phyloP scores from a whole-genome alignment of 1,140 invertebrate genomes.

The Anadara kagoshimensis region DNA sequence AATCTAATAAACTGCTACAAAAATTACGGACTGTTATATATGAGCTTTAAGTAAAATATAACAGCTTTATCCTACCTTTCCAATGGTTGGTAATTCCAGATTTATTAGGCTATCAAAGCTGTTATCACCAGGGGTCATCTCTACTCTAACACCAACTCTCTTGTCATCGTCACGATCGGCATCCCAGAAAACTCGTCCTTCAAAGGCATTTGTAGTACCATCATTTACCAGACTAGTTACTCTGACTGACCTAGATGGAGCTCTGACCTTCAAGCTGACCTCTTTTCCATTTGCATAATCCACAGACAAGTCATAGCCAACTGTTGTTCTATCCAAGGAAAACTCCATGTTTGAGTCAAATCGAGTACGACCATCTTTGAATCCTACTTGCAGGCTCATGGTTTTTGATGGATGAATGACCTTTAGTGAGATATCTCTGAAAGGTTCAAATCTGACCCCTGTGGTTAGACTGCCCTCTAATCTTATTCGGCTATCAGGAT shows the following conservation, averaged over 20 bases:
- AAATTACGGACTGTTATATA: too few relatives aligned
- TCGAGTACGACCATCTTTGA: conserved; percentile 22
- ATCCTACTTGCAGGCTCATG: conserved; percentile 35
- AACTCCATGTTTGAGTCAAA: conserved; percentile 10
- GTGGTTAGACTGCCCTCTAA: conserved; percentile 16
- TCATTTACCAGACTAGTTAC: conserved; percentile 29
- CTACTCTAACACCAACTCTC: conserved; percentile 44
- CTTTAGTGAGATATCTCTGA: conserved; percentile 35
- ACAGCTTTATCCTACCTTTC: conserved; percentile 35
- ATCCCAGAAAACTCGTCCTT: conserved; percentile 58
- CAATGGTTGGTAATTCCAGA: conserved; percentile 38
- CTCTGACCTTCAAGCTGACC: conserved; percentile 24
- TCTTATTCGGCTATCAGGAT: conserved; percentile 46
- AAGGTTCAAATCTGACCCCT: conserved; percentile 6
- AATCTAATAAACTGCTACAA: not conserved
- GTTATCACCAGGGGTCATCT: conserved; percentile 32
- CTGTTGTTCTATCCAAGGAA: not conserved
- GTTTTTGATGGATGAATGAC: conserved; percentile 47
- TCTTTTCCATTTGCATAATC: conserved; percentile 41
- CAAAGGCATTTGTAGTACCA: conserved; percentile 26
- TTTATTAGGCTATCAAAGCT: conserved; percentile 27
- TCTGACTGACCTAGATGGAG: conserved; percentile 42
- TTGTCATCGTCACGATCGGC: conserved; percentile 56
- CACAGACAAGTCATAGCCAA: conserved; percentile 33
- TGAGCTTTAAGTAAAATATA: not conserved